These are phyloP conservation scores for Aporrectodea caliginosa DNA, from an alignment of 1,140 invertebrate species.

Conservation along the genomic window DNA sequence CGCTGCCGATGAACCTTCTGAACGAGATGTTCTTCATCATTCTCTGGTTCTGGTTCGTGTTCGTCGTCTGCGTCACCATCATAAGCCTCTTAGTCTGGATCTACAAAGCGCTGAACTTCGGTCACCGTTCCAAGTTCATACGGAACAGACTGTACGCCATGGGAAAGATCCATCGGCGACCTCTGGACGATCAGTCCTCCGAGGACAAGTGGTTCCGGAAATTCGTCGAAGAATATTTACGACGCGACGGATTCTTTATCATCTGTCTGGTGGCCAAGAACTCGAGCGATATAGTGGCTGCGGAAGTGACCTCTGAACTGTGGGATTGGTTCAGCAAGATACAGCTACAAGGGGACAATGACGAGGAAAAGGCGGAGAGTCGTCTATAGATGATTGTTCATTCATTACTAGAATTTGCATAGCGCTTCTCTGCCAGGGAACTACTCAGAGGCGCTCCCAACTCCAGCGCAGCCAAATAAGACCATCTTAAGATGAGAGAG, in stretches of 20 bases:
- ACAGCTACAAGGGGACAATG: no score
- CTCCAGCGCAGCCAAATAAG: no score
- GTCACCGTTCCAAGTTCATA: no score
- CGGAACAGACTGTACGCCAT: slow-evolving; percentile 53
- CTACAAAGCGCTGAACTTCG: not conserved
- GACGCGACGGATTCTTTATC: slow-evolving; percentile 33
- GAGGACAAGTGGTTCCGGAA: not conserved
- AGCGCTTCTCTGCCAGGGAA: no score
- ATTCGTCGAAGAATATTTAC: slow-evolving; percentile 22
- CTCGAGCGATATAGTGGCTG: slow-evolving; percentile 26
- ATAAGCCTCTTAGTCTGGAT: slow-evolving; percentile 51
- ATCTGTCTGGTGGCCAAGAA: slow-evolving; percentile 27
- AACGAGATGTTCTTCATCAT: slow-evolving; percentile 62
- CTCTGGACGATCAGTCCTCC: not conserved
- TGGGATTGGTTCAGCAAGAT: slow-evolving; percentile 7
- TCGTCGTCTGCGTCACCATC: slow-evolving; percentile 57
- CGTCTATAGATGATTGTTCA: no score
- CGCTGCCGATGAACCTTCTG: slow-evolving; percentile 60
- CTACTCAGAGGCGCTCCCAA: no score
- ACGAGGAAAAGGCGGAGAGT: no score
- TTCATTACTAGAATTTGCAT: no score
- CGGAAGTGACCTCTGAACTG: slow-evolving; percentile 6
- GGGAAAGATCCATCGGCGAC: slow-evolving; percentile 41
- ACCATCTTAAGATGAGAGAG: no score
- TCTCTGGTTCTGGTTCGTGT: slow-evolving; percentile 61